Percentiles rank a stretch among this genome's conserved stretches.
Conservation (phyloP, 2,113 vertebrate genomes). For the Capra hircus region DNA sequence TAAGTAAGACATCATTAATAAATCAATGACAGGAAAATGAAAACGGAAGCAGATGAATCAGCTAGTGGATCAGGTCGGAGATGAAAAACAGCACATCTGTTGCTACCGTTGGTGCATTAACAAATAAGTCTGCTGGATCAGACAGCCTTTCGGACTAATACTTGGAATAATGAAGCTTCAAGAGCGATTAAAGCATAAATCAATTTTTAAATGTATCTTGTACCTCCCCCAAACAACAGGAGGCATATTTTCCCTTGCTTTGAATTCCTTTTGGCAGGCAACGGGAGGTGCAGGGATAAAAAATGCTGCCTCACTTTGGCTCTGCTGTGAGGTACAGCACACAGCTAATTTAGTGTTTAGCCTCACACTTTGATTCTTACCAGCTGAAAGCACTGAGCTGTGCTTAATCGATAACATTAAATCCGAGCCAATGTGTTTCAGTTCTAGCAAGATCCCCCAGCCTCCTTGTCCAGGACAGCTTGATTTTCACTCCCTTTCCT, state of each 20-base stretch:
- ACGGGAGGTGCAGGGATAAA: neutral
- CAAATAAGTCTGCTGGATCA: conserved; percentile 74
- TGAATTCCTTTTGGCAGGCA: conserved; percentile 1
- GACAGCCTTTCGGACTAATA: conserved; percentile 69
- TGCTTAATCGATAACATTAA: neutral
- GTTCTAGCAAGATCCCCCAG: accelerated
- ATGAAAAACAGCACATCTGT: conserved; percentile 73
- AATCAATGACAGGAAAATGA: conserved; percentile 77
- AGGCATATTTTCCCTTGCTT: conserved; percentile 25
- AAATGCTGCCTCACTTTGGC: neutral
- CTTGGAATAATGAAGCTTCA: conserved; percentile 78
- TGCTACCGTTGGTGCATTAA: conserved; percentile 63
- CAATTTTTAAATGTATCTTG: conserved; percentile 67
- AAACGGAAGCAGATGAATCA: conserved; percentile 76
- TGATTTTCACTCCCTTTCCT: neutral
- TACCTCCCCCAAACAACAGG: conserved; percentile 38
- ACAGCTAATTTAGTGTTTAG: conserved; percentile 13
- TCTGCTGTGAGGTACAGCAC: neutral
- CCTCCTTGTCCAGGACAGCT: neutral
- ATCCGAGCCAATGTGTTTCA: neutral
- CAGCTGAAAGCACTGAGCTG: neutral
- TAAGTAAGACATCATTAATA: conserved; percentile 81
- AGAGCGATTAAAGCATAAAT: conserved; percentile 78
- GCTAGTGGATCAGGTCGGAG: conserved; percentile 53
- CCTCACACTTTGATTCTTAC: neutral